phyloP scores from a whole-genome alignment of 2,797 vertebrate genomes.

The Platyrinchus mystaceus region DNA sequence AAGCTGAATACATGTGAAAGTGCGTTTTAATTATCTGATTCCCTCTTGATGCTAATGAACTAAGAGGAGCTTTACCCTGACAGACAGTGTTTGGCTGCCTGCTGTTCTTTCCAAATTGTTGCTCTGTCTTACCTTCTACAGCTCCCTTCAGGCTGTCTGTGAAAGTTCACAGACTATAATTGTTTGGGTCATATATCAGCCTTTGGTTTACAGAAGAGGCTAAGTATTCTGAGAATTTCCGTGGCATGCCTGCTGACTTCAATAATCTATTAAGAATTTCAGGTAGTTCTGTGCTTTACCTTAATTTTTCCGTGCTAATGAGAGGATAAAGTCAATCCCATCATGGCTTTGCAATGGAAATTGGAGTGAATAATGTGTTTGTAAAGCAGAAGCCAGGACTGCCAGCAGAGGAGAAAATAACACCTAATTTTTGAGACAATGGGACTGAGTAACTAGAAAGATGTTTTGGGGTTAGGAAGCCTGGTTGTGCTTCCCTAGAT shows the following conservation, averaged over 20 bases:
- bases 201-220: background rate
- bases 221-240: background rate
- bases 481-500: background rate
- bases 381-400: background rate
- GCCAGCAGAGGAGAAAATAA: background rate
- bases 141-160: background rate
- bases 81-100: background rate
- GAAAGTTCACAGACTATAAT: slow-evolving; percentile 1
- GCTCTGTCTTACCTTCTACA: background rate
- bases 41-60: slow-evolving; percentile 1
- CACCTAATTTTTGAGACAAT: background rate
- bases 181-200: slow-evolving; percentile 4
- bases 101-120: slow-evolving; percentile 7
- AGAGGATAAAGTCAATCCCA: background rate
- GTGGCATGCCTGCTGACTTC: background rate
- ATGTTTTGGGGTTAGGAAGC: background rate
- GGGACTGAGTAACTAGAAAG: background rate
- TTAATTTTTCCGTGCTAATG: background rate
- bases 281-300: background rate
- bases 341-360: background rate
- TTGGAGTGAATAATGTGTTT: background rate
- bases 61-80: background rate
- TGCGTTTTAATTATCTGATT: slow-evolving; percentile 9
- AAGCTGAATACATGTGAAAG: background rate
- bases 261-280: slow-evolving; percentile 7